Percentiles rank a stretch among this genome's conserved stretches.
phyloP scores from a whole-genome alignment of 2,888 invertebrate species.

The Muscina levida region DNA sequence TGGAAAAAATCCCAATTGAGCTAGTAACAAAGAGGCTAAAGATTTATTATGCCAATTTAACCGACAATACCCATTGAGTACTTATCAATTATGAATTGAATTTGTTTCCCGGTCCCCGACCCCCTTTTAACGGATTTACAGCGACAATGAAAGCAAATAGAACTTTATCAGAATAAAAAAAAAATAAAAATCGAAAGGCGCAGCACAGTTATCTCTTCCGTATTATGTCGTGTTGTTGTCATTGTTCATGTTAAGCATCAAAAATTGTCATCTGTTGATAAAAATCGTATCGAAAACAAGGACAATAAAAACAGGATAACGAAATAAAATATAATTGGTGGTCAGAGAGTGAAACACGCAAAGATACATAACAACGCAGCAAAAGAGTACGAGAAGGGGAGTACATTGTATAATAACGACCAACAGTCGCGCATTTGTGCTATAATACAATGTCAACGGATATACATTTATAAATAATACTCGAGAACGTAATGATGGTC shows the following conservation, averaged over 20 bases:
- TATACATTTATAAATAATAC: background rate
- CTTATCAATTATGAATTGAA: background rate
- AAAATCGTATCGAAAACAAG: background rate
- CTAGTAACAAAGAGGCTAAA: background rate
- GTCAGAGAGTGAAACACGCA: background rate
- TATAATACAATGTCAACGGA: background rate
- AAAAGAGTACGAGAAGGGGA: too few relatives aligned
- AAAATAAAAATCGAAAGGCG: too few relatives aligned
- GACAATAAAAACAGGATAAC: background rate
- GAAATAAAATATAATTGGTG: background rate
- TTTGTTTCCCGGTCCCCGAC: too few relatives aligned
- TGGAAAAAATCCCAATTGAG: background rate
- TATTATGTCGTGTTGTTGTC: background rate
- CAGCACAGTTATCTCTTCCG: too few relatives aligned
- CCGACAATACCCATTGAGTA: conserved; percentile 3
- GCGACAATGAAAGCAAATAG: background rate
- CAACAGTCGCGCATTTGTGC: too few relatives aligned
- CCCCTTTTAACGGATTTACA: background rate
- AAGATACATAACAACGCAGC: too few relatives aligned
- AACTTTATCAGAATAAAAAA: too few relatives aligned
- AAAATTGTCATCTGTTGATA: conserved; percentile 1
- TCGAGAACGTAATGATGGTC: background rate
- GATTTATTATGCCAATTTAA: conserved; percentile 1
- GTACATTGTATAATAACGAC: too few relatives aligned
- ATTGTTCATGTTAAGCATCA: background rate